Base-by-base conservation (phyloP, 37 sponge, comb jelly and placozoan species). In the Diacarnus erythraeanus region DNA sequence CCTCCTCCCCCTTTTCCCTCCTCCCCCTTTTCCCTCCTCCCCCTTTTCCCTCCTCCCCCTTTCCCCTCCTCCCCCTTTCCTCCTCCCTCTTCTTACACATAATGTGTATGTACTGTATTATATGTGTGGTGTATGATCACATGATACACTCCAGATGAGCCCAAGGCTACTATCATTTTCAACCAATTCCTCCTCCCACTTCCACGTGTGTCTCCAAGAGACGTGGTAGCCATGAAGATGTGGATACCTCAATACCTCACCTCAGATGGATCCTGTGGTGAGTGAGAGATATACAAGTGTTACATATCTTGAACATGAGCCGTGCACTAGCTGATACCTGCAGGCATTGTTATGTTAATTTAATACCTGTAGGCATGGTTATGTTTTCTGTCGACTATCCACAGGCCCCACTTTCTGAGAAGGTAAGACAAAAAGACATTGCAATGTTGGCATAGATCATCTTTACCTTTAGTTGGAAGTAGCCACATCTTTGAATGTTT, bases 321-420 rank as follows among this genome's bases (percentile, higher is more conserved):
- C n/a, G n/a, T n/a, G n/a, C n/a, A n/a, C n/a, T n/a, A n/a, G n/a
- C n/a, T n/a, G n/a, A n/a, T 10, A 54, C 17, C 10, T 54, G 56
- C 10, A 10, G 17, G 56, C 17, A 20, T 54, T 54, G 56, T 10
- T 59, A 27, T 59, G 23, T 10, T 59, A 10, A 59, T 59, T 9
- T 2, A 35, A 36, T 23, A 23, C 2, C 22, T 73, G 36, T 42
- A 92, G 93, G 93, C n/a, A 65, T 92, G 68, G 88, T 87, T 5
- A 92, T 92, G 93, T 77, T 84, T 36, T 92, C 93, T 38, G 78
- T 92, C 47, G 93, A 92, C 51, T 85, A 92, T 56, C 93, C 93
- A 20, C 57, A 80, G 1, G 88, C 88, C 22, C 78, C 72, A 0
- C 81, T 61, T 3, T 78, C 77, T 4, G 85, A 92, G 31, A 81